phyloP scores from a whole-genome alignment of 1,140 invertebrate species.

The Phthorimaea operculella region DNA sequence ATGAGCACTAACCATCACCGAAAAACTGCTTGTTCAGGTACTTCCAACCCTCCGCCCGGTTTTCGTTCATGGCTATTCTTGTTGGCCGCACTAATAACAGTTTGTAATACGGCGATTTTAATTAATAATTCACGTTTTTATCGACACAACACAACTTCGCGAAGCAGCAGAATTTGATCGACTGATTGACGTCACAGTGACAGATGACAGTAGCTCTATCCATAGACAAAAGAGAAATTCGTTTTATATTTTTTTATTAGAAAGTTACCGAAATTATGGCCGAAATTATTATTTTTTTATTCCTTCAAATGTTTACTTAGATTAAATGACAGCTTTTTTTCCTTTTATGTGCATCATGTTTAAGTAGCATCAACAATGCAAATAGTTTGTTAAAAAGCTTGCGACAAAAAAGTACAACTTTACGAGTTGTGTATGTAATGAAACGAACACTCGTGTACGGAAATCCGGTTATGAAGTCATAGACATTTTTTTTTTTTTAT shows the following conservation, averaged over 20 bases:
- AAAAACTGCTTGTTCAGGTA: slow-evolving; percentile 67
- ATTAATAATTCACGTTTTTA: background rate
- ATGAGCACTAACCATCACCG: slow-evolving; percentile 53
- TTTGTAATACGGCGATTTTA: background rate
- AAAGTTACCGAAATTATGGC: too few species aligned
- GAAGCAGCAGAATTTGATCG: background rate
- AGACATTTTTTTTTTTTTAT: too few species aligned
- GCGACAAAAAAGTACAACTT: too few species aligned
- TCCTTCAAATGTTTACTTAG: too few species aligned
- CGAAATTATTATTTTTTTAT: too few species aligned
- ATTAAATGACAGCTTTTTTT: too few species aligned
- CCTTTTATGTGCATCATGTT: too few species aligned
- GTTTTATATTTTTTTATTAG: background rate
- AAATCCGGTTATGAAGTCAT: too few species aligned
- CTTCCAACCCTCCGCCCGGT: slow-evolving; percentile 65
- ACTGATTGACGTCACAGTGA: background rate
- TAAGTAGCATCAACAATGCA: too few species aligned
- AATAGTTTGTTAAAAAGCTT: too few species aligned
- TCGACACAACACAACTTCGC: background rate
- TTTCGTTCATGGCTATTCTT: slow-evolving; percentile 20
- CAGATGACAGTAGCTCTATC: background rate
- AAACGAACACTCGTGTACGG: too few species aligned
- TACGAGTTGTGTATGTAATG: too few species aligned
- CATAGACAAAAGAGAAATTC: background rate
- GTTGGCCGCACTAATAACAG: background rate